phyloP scores from a whole-genome alignment of 2,888 invertebrate species.

The Agonopterix alstromeriana region DNA sequence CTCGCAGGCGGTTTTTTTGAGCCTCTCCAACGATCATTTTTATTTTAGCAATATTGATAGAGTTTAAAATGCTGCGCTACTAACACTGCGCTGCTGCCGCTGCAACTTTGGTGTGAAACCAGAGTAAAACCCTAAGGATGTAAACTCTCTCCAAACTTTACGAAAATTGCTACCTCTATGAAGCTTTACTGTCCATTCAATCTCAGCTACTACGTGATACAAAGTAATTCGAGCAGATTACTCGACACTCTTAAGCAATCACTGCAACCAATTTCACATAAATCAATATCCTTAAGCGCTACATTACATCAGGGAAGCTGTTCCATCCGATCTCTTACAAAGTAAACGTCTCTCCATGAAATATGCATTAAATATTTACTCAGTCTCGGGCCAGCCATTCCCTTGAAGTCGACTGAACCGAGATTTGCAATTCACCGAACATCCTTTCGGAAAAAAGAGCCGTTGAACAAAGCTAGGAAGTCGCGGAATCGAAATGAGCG shows the following conservation, averaged over 20 bases:
- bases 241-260: neutral
- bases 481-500: conserved; percentile 53
- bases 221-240: neutral
- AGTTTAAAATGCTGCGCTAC: no score
- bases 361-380: conserved; percentile 75
- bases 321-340: conserved; percentile 59
- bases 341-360: conserved; percentile 66
- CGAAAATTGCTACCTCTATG: no score
- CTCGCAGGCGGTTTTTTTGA: no score
- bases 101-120: no score
- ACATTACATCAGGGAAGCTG: conserved; percentile 39
- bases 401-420: conserved; percentile 64
- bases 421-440: conserved; percentile 73
- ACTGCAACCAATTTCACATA: conserved; percentile 3
- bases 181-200: no score
- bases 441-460: conserved; percentile 62
- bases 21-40: no score
- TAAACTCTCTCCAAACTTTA: no score
- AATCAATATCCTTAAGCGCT: conserved; percentile 7
- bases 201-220: no score
- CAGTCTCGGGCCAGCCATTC: conserved; percentile 55
- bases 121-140: no score
- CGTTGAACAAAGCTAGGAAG: conserved; percentile 52
- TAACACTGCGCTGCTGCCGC: no score
- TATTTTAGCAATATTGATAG: no score